Evolutionary conservation across 53 echinoderm and acorn worm species (phyloP).

Genomic region (Paracentrotus lividus): DNA sequence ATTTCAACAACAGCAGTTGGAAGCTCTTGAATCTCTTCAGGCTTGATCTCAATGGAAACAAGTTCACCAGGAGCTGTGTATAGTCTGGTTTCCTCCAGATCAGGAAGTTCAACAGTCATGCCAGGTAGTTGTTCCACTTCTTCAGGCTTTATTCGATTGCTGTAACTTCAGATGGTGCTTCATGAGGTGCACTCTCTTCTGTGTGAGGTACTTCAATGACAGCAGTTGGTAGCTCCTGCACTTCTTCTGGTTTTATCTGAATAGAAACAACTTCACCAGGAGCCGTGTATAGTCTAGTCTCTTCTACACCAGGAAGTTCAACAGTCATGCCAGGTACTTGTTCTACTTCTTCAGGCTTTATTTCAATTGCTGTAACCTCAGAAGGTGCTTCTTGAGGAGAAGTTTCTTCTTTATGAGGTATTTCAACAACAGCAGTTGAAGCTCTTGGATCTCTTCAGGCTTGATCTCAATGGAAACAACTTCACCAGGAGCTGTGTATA

Average conservation of each 20-base stretch:
- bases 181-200: conserved; percentile 25
- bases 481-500: conserved; percentile 21
- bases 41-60: not conserved
- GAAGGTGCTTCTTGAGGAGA: conserved; percentile 29
- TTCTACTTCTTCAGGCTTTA: not conserved
- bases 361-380: not conserved
- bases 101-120: conserved; percentile 62
- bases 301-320: conserved; percentile 7
- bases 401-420: conserved; percentile 16
- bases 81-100: conserved; percentile 1
- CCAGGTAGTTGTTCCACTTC: conserved; percentile 61
- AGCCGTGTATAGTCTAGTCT: not conserved
- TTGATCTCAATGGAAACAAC: not conserved
- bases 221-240: conserved; percentile 23
- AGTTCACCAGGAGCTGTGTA: conserved; percentile 13
- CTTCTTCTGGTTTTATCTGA: conserved; percentile 37
- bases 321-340: conserved; percentile 20
- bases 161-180: conserved; percentile 59
- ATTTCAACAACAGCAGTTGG: conserved; percentile 35
- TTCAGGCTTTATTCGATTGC: conserved; percentile 52
- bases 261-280: conserved; percentile 23
- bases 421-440: conserved; percentile 27
- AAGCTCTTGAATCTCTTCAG: conserved; percentile 36
- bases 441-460: conserved; percentile 29
- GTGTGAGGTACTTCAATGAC: conserved; percentile 32